Evolutionary conservation across 2,888 invertebrate species (phyloP).

Genomic region (Priapulus caudatus): DNA sequence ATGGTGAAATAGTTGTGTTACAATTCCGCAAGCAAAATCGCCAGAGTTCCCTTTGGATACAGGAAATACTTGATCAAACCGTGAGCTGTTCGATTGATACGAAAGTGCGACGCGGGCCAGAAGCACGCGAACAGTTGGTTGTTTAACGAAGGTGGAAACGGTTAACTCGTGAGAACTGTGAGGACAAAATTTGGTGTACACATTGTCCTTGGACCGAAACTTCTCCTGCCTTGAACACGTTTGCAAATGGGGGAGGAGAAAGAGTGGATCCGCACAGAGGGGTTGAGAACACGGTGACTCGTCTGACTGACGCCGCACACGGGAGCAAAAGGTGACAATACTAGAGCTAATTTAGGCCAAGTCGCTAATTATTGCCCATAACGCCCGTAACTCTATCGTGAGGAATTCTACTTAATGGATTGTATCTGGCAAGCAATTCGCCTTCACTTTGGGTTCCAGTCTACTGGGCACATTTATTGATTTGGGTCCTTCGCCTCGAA

Average conservation of each 20-base stretch:
- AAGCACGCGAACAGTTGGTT: constrained; percentile 15
- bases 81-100: too few species aligned
- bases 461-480: constrained; percentile 22
- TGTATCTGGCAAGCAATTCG: constrained; percentile 18
- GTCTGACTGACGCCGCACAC: constrained; percentile 2
- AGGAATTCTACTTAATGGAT: constrained; percentile 6
- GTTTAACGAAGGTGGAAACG: constrained; percentile 13
- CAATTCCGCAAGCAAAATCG: too few species aligned
- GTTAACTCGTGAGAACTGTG: constrained; percentile 16
- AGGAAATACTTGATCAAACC: too few species aligned
- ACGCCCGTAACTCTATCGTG: constrained; percentile 10
- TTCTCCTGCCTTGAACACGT: constrained; percentile 13
- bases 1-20: too few species aligned
- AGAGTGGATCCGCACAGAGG: constrained; percentile 7
- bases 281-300: constrained; percentile 5
- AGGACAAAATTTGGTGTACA: constrained; percentile 14
- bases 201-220: constrained; percentile 12
- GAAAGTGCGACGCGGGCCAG: too few species aligned
- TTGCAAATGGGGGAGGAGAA: constrained; percentile 11
- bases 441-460: constrained; percentile 23
- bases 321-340: constrained; percentile 10
- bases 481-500: constrained; percentile 14
- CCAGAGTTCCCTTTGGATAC: too few species aligned
- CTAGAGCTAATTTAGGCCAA: constrained; percentile 14
- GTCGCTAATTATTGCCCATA: background rate